Conservation (phyloP, 2,113 vertebrate genomes). For the Excalfactoria chinensis region DNA sequence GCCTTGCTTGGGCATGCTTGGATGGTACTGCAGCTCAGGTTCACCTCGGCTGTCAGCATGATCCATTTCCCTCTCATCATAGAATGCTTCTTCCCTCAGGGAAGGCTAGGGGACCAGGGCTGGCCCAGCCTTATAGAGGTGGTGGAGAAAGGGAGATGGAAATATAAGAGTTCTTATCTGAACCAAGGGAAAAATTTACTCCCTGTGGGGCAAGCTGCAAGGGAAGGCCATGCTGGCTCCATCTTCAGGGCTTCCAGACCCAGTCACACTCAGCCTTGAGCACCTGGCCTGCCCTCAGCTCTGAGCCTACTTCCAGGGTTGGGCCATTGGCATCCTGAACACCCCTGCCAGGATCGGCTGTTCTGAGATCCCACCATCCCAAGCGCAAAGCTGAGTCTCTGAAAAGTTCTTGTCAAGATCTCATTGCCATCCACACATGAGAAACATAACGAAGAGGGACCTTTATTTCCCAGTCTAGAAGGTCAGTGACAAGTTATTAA, state of each 20-base stretch:
- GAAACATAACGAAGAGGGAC: neutral
- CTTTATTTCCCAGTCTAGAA: neutral
- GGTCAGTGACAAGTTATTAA: neutral
- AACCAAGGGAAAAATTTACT: neutral
- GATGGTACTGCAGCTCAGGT: neutral
- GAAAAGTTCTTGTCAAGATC: neutral
- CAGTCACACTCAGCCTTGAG: accelerated
- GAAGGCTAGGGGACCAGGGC: accelerated
- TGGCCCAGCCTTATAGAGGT: neutral
- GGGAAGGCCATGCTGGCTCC: neutral
- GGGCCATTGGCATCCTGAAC: neutral
- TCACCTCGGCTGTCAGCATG: neutral
- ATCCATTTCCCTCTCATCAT: neutral
- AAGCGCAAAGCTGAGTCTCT: neutral
- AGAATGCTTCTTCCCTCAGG: neutral
- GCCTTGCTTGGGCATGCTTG: accelerated
- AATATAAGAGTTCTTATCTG: neutral
- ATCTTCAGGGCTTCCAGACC: neutral
- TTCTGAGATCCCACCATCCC: accelerated
- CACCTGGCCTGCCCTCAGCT: accelerated
- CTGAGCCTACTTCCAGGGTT: accelerated
- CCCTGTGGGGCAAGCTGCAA: accelerated
- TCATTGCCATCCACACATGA: neutral
- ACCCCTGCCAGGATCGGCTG: accelerated
- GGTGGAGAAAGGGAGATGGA: neutral